phyloP scores from a whole-genome alignment of 2,113 vertebrate species.

The Synodontis membranacea region DNA sequence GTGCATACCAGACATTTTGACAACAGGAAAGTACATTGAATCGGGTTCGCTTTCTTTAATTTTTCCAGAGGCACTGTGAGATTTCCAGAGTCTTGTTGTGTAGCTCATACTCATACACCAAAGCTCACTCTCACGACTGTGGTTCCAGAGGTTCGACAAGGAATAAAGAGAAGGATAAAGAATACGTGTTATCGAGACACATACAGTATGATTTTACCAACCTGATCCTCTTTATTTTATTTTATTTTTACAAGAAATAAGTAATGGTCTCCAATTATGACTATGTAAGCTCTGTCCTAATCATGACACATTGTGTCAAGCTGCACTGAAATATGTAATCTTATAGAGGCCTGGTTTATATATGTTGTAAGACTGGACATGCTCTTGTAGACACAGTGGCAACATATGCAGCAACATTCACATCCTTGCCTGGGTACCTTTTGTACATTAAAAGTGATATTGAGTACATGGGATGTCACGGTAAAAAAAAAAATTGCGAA shows the following conservation, averaged over 20 bases:
- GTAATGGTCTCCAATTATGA: neutral
- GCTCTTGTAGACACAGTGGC: neutral
- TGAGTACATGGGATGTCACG: too few species aligned
- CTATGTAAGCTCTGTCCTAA: neutral
- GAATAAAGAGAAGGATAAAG: neutral
- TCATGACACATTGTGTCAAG: neutral
- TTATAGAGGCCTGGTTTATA: neutral
- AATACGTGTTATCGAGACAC: neutral
- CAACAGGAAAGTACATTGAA: constrained; percentile 78
- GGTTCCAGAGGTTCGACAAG: neutral
- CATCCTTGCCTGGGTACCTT: neutral
- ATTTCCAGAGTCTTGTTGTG: constrained; percentile 57
- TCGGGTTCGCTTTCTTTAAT: constrained; percentile 62
- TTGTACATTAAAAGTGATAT: neutral
- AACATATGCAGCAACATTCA: neutral
- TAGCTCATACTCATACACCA: constrained; percentile 65
- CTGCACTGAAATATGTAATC: neutral
- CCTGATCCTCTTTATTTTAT: neutral
- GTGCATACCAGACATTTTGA: constrained; percentile 80
- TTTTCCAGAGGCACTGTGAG: constrained; percentile 47
- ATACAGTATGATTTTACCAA: neutral
- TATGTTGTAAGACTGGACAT: neutral
- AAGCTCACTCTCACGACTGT: constrained; percentile 41
- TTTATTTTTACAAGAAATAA: too few species aligned
- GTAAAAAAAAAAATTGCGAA: neutral